A percentile compares a stretch with the other conserved stretches of the same genome.
These are phyloP conservation scores for Alethe castanea DNA, from an alignment of 2,113 vertebrate genomes.

Conservation along the genomic window DNA sequence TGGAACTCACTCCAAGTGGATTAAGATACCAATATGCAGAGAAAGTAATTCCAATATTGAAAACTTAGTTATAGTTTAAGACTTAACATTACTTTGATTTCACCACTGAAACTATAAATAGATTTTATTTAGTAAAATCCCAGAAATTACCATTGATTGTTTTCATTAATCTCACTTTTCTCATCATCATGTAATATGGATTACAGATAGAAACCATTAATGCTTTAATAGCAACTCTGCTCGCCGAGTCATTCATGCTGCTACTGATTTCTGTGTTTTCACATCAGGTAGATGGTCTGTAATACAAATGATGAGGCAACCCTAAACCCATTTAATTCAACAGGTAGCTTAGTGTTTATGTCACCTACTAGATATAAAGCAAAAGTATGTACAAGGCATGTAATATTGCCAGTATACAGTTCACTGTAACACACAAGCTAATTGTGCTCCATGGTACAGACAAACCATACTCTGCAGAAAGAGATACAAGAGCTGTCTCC, in stretches of 20 bases:
- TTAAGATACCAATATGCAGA: not conserved
- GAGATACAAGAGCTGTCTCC: not conserved
- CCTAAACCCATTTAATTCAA: not conserved
- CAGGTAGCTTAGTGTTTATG: not conserved
- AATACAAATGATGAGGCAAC: not conserved
- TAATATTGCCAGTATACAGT: not conserved
- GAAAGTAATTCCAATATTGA: not conserved
- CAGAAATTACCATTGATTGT: conserved; percentile 70
- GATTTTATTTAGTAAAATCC: conserved; percentile 70
- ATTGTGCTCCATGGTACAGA: not conserved
- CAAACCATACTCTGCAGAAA: not conserved
- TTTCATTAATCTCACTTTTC: conserved; percentile 76
- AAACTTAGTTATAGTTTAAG: conserved; percentile 35
- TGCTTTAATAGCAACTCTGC: conserved; percentile 60
- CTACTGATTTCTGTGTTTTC: conserved; percentile 30
- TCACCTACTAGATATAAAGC: not conserved
- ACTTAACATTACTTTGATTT: conserved; percentile 44
- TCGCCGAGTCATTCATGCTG: conserved; percentile 10
- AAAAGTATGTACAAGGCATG: not conserved
- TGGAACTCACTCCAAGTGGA: not conserved
- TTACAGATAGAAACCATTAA: conserved; percentile 64
- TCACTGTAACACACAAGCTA: not conserved
- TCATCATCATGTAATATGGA: conserved; percentile 68
- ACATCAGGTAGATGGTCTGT: conserved; percentile 1
- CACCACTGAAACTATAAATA: conserved; percentile 56